Evolutionary conservation across 2,113 vertebrate species (phyloP).

Genomic region (Zingel zingel): DNA sequence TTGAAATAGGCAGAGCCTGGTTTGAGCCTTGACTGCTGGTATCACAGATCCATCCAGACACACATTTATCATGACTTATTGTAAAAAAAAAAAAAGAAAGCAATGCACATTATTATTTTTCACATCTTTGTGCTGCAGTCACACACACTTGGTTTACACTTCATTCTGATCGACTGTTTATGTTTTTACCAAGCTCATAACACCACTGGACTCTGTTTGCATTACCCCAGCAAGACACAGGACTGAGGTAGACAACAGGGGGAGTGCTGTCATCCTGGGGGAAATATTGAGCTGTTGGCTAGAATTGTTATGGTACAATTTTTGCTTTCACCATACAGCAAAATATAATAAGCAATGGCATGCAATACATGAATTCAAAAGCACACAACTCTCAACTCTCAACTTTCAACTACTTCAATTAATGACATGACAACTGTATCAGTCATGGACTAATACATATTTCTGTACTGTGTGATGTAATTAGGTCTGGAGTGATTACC

Average conservation of each 20-base stretch:
- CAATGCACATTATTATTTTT: background rate
- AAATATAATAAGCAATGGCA: background rate
- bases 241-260: background rate
- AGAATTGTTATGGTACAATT: background rate
- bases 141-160: background rate
- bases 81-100: background rate
- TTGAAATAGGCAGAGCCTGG: too few relatives aligned
- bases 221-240: background rate
- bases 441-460: background rate
- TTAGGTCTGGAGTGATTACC: background rate
- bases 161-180: background rate
- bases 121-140: background rate
- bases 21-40: background rate
- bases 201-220: background rate
- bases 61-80: background rate
- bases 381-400: background rate
- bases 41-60: background rate
- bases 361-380: background rate
- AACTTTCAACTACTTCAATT: background rate
- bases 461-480: background rate
- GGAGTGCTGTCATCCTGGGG: background rate
- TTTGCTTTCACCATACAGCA: background rate
- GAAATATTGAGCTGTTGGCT: background rate
- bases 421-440: background rate
- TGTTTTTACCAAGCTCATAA: background rate